Conservation (phyloP, 2,797 vertebrate species). For the Cynopterus sphinx region DNA sequence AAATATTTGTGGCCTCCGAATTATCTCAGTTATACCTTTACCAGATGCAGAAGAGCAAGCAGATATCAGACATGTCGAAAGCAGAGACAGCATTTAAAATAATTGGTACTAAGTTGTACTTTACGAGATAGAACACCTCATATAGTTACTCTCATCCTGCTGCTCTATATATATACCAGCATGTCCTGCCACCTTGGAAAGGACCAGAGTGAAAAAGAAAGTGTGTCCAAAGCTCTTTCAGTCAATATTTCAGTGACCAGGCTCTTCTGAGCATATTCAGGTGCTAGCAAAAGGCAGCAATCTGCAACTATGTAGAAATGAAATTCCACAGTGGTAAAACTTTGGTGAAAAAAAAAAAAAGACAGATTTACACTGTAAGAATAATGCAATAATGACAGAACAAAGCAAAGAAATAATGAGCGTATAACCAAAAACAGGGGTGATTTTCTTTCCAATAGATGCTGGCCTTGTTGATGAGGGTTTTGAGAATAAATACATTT, state of each 20-base stretch:
- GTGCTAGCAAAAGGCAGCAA: slow-evolving; percentile 7
- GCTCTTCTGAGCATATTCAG: not conserved
- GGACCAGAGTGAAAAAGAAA: slow-evolving; percentile 29
- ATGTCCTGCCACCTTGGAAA: not conserved
- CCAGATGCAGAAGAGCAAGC: slow-evolving; percentile 71
- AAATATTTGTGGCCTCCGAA: not conserved
- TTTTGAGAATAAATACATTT: slow-evolving; percentile 73
- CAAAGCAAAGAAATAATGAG: slow-evolving; percentile 45
- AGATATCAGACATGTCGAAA: slow-evolving; percentile 58
- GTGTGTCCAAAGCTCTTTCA: not conserved
- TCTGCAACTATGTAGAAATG: not conserved
- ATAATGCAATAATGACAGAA: not conserved
- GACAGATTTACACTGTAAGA: not conserved
- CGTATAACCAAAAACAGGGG: slow-evolving; percentile 4
- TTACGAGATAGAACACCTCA: not conserved
- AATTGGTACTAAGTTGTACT: slow-evolving; percentile 20
- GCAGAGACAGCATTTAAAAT: slow-evolving; percentile 45
- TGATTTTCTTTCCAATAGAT: slow-evolving; percentile 70
- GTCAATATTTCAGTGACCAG: not conserved
- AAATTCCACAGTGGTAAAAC: not conserved
- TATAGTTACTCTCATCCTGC: not conserved
- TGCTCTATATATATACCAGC: not conserved
- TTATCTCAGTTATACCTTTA: slow-evolving; percentile 74
- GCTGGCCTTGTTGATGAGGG: slow-evolving; percentile 69
- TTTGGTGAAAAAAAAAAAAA: not conserved